These are phyloP conservation scores for Drosophila bifasciata DNA, from an alignment of 1,140 invertebrate genomes.

Conservation along the genomic window DNA sequence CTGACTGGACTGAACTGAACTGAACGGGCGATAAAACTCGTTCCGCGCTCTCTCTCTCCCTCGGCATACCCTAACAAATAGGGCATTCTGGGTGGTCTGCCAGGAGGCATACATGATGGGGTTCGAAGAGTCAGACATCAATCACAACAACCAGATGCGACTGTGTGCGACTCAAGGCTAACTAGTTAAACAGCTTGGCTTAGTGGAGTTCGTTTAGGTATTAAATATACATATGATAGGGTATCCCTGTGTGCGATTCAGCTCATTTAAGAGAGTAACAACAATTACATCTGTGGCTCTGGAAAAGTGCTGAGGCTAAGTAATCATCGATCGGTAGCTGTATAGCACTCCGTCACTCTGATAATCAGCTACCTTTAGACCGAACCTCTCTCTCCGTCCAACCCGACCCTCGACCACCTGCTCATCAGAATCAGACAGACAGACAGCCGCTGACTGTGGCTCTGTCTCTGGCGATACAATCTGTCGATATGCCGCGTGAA, in stretches of 20 bases:
- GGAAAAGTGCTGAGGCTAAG: constrained; percentile 1
- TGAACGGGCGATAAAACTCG: constrained; percentile 17
- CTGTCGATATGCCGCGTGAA: too few relatives aligned
- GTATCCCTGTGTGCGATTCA: too few relatives aligned
- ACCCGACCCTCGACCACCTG: too few relatives aligned
- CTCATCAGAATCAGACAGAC: too few relatives aligned
- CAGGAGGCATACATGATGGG: too few relatives aligned
- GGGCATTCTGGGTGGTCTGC: constrained; percentile 8
- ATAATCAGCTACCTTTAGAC: constrained; percentile 33
- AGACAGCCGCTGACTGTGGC: too few relatives aligned
- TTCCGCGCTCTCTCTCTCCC: too few relatives aligned
- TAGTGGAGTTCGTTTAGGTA: not conserved
- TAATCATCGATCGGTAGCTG: constrained; percentile 47
- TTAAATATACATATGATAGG: too few relatives aligned
- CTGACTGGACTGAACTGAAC: constrained; percentile 21
- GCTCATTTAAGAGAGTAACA: not conserved
- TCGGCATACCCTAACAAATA: constrained; percentile 20
- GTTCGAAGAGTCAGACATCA: too few relatives aligned
- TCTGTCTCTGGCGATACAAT: too few relatives aligned
- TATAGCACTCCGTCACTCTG: constrained; percentile 36
- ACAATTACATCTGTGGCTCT: not conserved
- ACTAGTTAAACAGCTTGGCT: constrained; percentile 14
- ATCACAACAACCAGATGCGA: not conserved
- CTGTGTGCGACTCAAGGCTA: constrained; percentile 5
- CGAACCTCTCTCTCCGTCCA: too few relatives aligned